phyloP scores from a whole-genome alignment of 2,113 vertebrate species.

The Hyaena hyaena region DNA sequence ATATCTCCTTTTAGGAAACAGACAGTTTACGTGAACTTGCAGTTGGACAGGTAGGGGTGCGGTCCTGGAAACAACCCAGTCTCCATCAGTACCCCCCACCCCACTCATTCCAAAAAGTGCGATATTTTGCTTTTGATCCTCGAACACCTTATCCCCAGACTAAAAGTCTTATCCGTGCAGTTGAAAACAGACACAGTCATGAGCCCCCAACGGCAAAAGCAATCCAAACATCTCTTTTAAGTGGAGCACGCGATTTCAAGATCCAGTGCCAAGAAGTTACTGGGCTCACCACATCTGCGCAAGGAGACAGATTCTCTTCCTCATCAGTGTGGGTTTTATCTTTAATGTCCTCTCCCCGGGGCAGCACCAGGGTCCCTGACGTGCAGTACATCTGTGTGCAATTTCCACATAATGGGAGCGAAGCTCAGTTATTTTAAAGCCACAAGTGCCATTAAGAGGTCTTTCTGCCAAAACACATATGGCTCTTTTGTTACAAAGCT shows the following conservation, averaged over 20 bases:
- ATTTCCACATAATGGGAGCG: slow-evolving; percentile 68
- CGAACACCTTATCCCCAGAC: slow-evolving; percentile 11
- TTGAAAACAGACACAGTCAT: slow-evolving; percentile 37
- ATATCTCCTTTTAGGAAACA: slow-evolving; percentile 1
- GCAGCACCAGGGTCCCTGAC: slow-evolving; percentile 40
- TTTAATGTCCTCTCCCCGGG: slow-evolving; percentile 49
- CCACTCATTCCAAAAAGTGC: not conserved
- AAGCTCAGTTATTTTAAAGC: slow-evolving; percentile 67
- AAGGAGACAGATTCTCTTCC: slow-evolving; percentile 35
- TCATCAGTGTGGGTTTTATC: slow-evolving; percentile 58
- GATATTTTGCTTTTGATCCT: slow-evolving; percentile 33
- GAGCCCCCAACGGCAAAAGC: not conserved
- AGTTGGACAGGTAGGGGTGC: not conserved
- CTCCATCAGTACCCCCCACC: not conserved
- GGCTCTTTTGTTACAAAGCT: slow-evolving; percentile 72
- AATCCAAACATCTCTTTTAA: slow-evolving; percentile 12
- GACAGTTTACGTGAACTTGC: not conserved
- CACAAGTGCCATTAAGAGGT: slow-evolving; percentile 56
- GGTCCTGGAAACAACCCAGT: not conserved
- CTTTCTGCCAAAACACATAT: slow-evolving; percentile 68
- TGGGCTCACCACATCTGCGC: slow-evolving; percentile 22
- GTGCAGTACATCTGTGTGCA: slow-evolving; percentile 53
- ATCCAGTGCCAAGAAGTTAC: not conserved
- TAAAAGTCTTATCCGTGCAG: slow-evolving; percentile 40
- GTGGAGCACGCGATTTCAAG: not conserved